phyloP scores from a whole-genome alignment of 2,113 vertebrate genomes.

The Grantiella picta region DNA sequence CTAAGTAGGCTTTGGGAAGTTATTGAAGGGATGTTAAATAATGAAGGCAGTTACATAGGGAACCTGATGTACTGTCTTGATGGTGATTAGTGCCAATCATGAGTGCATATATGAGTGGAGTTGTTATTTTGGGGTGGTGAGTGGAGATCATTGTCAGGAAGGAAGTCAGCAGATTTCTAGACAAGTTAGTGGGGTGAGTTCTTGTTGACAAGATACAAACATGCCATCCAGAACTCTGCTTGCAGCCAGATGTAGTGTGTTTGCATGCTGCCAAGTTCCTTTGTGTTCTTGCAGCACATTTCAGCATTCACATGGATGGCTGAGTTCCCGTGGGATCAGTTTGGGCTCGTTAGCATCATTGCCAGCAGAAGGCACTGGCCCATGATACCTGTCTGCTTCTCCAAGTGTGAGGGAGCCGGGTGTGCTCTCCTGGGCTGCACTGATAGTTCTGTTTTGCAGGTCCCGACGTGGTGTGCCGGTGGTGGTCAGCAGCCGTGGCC shows the following conservation, averaged over 20 bases:
- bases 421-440: neutral
- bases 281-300: neutral
- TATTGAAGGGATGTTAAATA: neutral
- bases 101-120: neutral
- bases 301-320: neutral
- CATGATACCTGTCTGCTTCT: rapidly evolving
- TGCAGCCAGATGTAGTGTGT: neutral
- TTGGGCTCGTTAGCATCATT: neutral
- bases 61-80: neutral
- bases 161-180: neutral
- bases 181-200: neutral
- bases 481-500: constrained; percentile 90
- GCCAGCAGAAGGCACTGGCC: neutral
- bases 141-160: neutral
- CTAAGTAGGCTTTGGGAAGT: neutral
- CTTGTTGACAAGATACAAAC: neutral
- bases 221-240: neutral
- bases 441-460: constrained; percentile 63
- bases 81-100: neutral
- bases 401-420: rapidly evolving
- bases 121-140: neutral
- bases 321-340: neutral
- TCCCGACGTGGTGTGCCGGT: constrained; percentile 88
- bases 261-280: neutral
- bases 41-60: neutral